phyloP scores from a whole-genome alignment of 1,140 invertebrate species.

The Contarinia nasturtii region DNA sequence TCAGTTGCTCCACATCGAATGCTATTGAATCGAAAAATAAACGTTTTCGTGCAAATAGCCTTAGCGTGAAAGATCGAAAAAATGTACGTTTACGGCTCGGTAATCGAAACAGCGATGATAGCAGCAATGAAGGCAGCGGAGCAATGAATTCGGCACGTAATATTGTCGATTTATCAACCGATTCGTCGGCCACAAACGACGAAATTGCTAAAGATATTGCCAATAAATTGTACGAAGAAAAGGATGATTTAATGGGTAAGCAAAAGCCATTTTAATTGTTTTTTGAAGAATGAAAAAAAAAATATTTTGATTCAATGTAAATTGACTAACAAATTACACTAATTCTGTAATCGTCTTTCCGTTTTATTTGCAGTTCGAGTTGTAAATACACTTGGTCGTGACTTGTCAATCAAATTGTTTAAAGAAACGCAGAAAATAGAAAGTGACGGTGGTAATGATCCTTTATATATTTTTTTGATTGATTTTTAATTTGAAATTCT shows the following conservation, averaged over 20 bases:
- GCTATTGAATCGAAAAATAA: neutral
- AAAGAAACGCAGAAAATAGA: constrained; percentile 62
- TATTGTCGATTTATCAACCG: constrained; percentile 26
- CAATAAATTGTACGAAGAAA: constrained; percentile 45
- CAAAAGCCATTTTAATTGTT: constrained; percentile 7
- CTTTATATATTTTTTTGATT: constrained; percentile 1
- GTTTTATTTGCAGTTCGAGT: constrained; percentile 38
- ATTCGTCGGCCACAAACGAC: constrained; percentile 25
- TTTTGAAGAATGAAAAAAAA: neutral
- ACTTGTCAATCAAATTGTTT: constrained; percentile 53
- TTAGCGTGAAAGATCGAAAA: neutral
- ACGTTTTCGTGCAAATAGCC: neutral
- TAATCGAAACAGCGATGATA: neutral
- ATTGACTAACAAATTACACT: too few relatives aligned
- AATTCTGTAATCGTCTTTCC: too few relatives aligned
- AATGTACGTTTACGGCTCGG: neutral
- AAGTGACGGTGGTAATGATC: constrained; percentile 40
- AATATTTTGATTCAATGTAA: too few relatives aligned
- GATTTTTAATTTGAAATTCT: neutral
- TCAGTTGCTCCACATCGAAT: neutral
- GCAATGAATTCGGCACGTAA: constrained; percentile 12
- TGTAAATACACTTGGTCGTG: constrained; percentile 47
- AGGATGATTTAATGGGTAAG: constrained; percentile 48
- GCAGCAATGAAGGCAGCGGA: neutral
- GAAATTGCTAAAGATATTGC: constrained; percentile 47